A percentile compares a stretch with the other conserved stretches of the same genome.
These are phyloP conservation scores for Heterodera schachtii DNA, from an alignment of 1,140 invertebrate species.

Conservation along the genomic window DNA sequence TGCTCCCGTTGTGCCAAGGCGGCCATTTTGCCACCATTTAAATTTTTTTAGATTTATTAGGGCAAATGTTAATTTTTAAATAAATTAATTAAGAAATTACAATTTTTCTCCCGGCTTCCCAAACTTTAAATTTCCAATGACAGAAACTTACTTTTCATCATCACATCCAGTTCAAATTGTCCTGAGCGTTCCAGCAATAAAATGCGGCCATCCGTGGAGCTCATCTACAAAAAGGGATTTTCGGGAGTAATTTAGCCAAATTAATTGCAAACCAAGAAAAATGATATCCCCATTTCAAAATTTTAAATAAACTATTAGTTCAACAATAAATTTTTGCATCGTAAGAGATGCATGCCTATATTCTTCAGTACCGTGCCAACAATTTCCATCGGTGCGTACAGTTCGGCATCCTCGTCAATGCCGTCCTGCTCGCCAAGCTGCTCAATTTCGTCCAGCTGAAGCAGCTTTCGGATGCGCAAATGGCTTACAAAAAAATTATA, in stretches of 20 bases:
- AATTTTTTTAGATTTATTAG: too few species aligned
- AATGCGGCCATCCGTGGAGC: slow-evolving; percentile 21
- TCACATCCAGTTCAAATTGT: slow-evolving; percentile 43
- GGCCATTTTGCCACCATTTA: too few species aligned
- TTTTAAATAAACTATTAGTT: too few species aligned
- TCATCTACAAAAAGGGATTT: not conserved
- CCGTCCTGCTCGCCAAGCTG: slow-evolving; percentile 22
- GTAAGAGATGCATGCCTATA: not conserved
- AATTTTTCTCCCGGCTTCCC: too few species aligned
- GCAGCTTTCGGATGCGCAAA: slow-evolving; percentile 39
- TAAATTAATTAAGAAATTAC: too few species aligned
- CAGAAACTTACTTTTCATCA: slow-evolving; percentile 39
- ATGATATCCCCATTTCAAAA: too few species aligned
- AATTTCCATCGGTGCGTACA: slow-evolving; percentile 44
- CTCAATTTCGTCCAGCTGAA: slow-evolving; percentile 43
- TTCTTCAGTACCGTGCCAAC: slow-evolving; percentile 35
- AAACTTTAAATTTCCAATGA: too few species aligned
- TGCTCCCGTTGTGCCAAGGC: too few species aligned
- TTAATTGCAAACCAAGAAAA: too few species aligned
- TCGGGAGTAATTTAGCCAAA: too few species aligned
- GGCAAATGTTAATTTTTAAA: too few species aligned
- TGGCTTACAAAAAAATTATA: slow-evolving; percentile 29
- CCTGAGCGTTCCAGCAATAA: slow-evolving; percentile 47
- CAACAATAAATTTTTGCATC: too few species aligned
- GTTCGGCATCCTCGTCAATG: slow-evolving; percentile 47